These are phyloP conservation scores for Strigops habroptila DNA, from an alignment of 2,113 vertebrate genomes.

Conservation along the genomic window DNA sequence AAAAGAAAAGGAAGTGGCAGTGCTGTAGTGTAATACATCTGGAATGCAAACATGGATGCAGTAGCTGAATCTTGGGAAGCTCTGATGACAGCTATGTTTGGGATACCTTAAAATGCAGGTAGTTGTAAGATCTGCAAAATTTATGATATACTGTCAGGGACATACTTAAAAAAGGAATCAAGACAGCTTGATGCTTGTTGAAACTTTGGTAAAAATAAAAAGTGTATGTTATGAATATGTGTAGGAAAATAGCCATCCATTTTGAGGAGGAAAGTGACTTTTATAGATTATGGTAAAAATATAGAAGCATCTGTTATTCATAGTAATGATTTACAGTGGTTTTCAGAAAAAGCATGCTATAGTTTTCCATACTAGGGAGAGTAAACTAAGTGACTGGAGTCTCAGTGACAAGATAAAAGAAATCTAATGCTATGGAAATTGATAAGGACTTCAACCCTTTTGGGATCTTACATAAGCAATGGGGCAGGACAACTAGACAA, in stretches of 20 bases:
- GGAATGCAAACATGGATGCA: background rate
- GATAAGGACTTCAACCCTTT: background rate
- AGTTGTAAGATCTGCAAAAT: background rate
- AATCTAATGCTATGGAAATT: background rate
- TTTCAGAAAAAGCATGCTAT: background rate
- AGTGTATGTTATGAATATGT: background rate
- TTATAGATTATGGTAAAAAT: background rate
- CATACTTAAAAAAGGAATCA: background rate
- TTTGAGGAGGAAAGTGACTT: background rate
- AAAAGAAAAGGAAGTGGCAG: background rate
- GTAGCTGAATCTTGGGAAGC: background rate
- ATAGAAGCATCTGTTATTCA: background rate
- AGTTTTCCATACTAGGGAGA: background rate
- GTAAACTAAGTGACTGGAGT: background rate
- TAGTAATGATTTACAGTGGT: background rate
- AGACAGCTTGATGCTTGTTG: background rate
- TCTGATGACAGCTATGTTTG: background rate
- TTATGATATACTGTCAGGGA: background rate
- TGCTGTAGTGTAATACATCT: rapidly evolving
- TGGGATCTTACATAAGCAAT: background rate
- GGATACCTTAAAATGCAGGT: background rate
- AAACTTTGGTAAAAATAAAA: background rate
- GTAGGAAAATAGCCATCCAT: background rate
- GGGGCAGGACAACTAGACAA: background rate
- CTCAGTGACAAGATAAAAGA: background rate